Conservation (phyloP, 2,888 invertebrate species). For the Prenolepis imparis region DNA sequence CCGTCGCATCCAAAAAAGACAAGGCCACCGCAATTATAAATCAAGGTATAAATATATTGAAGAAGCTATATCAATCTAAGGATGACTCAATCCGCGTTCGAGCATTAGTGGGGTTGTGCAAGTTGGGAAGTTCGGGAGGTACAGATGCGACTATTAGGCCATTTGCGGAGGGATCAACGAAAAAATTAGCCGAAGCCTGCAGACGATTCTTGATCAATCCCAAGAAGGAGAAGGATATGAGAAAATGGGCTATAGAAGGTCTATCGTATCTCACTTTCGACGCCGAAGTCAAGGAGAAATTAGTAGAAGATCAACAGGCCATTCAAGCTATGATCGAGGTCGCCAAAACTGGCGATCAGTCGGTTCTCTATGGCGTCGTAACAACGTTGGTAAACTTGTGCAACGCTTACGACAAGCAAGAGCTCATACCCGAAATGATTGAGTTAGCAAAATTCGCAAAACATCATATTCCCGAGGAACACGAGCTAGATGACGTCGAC, state of each 20-base stretch:
- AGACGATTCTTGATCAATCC: slow-evolving; percentile 96
- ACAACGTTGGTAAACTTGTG: slow-evolving; percentile 98
- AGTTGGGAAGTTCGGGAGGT: slow-evolving; percentile 97
- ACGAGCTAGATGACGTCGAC: slow-evolving; percentile 95
- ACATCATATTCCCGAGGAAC: slow-evolving; percentile 99
- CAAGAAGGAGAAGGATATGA: slow-evolving; percentile 94
- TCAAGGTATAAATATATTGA: slow-evolving; percentile 97
- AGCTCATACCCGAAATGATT: slow-evolving; percentile 97
- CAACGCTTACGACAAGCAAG: slow-evolving; percentile 99
- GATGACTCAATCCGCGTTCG: slow-evolving; percentile 96
- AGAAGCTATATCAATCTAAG: slow-evolving; percentile 95
- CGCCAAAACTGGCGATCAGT: slow-evolving; percentile 95
- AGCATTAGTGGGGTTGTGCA: slow-evolving; percentile 97
- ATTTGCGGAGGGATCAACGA: slow-evolving; percentile 97
- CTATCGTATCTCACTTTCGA: slow-evolving; percentile 98
- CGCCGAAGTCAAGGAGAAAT: slow-evolving; percentile 99
- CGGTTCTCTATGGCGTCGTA: slow-evolving; percentile 95
- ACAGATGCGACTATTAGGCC: slow-evolving; percentile 97
- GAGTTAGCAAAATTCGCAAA: slow-evolving; percentile 99
- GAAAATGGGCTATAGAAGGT: slow-evolving; percentile 99
- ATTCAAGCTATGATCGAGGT: slow-evolving; percentile 95
- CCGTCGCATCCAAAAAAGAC: slow-evolving; percentile 98
- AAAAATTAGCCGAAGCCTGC: slow-evolving; percentile 97
- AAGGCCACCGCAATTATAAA: slow-evolving; percentile 96
- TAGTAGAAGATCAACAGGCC: slow-evolving; percentile 94